phyloP scores from a whole-genome alignment of 2,797 vertebrate genomes.

The Pseudochaenichthys georgianus region DNA sequence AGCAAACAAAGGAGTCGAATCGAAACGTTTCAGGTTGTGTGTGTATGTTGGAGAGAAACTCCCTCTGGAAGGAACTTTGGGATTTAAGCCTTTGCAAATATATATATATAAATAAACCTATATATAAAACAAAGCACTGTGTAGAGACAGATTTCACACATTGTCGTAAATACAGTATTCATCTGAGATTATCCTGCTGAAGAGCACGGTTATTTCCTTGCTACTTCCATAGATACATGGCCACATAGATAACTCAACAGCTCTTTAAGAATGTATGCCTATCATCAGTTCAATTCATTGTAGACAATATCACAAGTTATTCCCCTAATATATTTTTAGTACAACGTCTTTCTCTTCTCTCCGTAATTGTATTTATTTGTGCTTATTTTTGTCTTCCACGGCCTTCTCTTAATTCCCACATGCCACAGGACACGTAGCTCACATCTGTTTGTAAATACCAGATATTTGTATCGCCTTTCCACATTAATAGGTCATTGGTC shows the following conservation, averaged over 20 bases:
- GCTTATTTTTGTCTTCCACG: constrained; percentile 1
- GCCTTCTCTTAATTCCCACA: not conserved
- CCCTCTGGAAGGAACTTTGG: too few relatives aligned
- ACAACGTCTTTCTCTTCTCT: too few relatives aligned
- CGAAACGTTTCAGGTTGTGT: too few relatives aligned
- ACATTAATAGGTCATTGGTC: not conserved
- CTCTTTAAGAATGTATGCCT: not conserved
- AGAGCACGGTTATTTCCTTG: not conserved
- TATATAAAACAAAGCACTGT: not conserved
- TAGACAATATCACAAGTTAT: not conserved
- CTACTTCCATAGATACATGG: not conserved
- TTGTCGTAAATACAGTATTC: not conserved
- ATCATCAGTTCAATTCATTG: not conserved
- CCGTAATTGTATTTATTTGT: not conserved
- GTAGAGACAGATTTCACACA: not conserved
- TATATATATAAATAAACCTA: too few relatives aligned
- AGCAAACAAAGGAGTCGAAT: too few relatives aligned
- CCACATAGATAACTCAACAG: too few relatives aligned
- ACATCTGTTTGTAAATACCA: constrained; percentile 7
- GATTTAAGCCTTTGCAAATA: too few relatives aligned
- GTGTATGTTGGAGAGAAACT: too few relatives aligned
- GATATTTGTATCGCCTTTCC: not conserved
- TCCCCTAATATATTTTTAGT: not conserved
- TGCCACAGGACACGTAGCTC: not conserved
- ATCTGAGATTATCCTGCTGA: not conserved